Base-by-base conservation (phyloP, 2,888 invertebrate species). In the Phengaris arion region DNA sequence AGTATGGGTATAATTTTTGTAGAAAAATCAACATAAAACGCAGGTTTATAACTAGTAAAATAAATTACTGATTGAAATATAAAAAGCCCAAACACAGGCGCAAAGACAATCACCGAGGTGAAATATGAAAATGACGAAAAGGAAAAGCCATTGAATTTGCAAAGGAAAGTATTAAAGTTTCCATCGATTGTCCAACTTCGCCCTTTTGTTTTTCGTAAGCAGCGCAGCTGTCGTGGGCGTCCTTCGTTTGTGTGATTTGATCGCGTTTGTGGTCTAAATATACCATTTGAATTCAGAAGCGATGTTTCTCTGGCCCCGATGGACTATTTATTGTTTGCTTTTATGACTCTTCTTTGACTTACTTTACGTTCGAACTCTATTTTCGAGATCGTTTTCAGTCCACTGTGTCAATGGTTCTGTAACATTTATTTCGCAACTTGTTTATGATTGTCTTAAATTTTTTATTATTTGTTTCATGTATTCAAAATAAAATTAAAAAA, bases 271-370 rank as follows among this genome's bases (percentile, higher is more conserved):
- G 87, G 86, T 88, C 87, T 90, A 90, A 91, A 91, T 88, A 86
- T 87, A 89, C 87, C 85, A 92, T 92, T 92, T 91, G 88, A 89
- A 92, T 91, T 92, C 91, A 91, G 90, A 85, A 88, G 85, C 88
- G 85, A 87, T 86, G 83, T 86, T 83, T 85, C 85, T 85, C 85
- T 81, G 81, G 83, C 85, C 84, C 84, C 86, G 85, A 87, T 87
- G 86, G 86, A 84, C 85, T 86, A 89, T 90, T 88, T 88, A 88
- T 86, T 86, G 84, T 87, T 85, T 84, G 85, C 84, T 85, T 86
- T 86, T 86, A 86, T 85, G 77, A 84, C 79, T 79, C 81, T 86
- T 86, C 83, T 87, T 85, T 87, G 83, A 85, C 85, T 85, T 83
- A 83, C 81, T 87, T 84, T 81, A 9, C 15, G 59, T 59, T 64